Evolutionary conservation across 2,797 vertebrate genomes (phyloP).

Genomic region (Crocodylus rhombifer): DNA sequence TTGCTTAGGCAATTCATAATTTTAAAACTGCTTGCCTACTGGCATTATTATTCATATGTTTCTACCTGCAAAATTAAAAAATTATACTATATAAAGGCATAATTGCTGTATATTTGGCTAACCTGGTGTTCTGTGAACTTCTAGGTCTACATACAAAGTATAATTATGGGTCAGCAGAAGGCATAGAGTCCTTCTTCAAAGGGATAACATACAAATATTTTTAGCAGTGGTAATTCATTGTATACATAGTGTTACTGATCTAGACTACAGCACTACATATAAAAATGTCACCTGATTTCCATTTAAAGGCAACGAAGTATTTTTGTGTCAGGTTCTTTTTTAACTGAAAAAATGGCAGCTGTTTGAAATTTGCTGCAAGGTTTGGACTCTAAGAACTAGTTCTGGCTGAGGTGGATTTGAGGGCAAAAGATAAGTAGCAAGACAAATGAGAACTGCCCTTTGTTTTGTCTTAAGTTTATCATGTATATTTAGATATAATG

Average conservation of each 20-base stretch:
- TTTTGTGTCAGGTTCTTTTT: not conserved
- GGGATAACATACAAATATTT: conserved; percentile 54
- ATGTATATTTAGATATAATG: not conserved
- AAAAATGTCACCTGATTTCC: conserved; percentile 50
- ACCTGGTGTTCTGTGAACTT: not conserved
- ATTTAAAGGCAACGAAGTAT: conserved; percentile 15
- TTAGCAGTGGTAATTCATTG: conserved; percentile 19
- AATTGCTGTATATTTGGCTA: not conserved
- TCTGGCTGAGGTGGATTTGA: conserved; percentile 3
- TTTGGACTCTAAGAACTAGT: not conserved
- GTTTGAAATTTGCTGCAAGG: conserved; percentile 42
- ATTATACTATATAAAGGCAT: not conserved
- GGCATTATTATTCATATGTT: not conserved
- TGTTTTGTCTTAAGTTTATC: not conserved
- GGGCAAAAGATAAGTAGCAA: conserved; percentile 9
- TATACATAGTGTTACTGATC: conserved; percentile 34
- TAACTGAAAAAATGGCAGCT: not conserved
- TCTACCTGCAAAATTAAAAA: not conserved
- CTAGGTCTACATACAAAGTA: not conserved
- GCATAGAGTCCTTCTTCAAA: conserved; percentile 43
- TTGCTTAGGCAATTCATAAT: not conserved
- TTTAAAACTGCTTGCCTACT: not conserved
- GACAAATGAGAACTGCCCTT: not conserved
- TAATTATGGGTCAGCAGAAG: conserved; percentile 24
- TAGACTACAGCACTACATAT: not conserved